These are phyloP conservation scores for Dasypogon diadema DNA, from an alignment of 2,888 invertebrate species.

Conservation along the genomic window DNA sequence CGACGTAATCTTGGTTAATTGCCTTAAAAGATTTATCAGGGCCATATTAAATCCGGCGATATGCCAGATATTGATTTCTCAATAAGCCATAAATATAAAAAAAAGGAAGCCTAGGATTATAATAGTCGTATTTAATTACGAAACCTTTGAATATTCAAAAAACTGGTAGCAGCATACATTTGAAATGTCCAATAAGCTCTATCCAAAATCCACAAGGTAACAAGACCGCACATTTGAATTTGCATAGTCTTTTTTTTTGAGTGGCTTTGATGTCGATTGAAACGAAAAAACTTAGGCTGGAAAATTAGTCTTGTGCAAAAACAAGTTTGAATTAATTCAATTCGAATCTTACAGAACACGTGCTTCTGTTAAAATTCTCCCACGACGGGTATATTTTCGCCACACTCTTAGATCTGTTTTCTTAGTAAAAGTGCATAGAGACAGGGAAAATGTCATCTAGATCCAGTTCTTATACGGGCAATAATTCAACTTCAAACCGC, in stretches of 20 bases:
- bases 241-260: neutral
- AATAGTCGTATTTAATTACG: neutral
- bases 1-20: neutral
- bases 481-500: neutral
- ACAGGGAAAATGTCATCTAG: neutral
- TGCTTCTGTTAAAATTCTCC: neutral
- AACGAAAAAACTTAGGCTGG: neutral
- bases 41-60: too few species aligned
- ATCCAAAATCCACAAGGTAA: neutral
- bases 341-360: neutral
- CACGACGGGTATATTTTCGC: neutral
- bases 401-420: neutral
- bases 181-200: neutral
- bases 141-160: neutral
- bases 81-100: neutral
- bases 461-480: neutral
- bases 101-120: neutral
- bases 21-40: neutral
- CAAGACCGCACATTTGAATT: neutral
- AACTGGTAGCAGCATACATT: constrained; percentile 1
- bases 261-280: neutral
- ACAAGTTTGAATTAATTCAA: neutral
- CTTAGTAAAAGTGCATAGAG: neutral
- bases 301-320: neutral
- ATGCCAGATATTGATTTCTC: neutral